A percentile compares a stretch with the other conserved stretches of the same genome.
phyloP scores from a whole-genome alignment of 1,140 invertebrate genomes.

The Whitmania pigra region DNA sequence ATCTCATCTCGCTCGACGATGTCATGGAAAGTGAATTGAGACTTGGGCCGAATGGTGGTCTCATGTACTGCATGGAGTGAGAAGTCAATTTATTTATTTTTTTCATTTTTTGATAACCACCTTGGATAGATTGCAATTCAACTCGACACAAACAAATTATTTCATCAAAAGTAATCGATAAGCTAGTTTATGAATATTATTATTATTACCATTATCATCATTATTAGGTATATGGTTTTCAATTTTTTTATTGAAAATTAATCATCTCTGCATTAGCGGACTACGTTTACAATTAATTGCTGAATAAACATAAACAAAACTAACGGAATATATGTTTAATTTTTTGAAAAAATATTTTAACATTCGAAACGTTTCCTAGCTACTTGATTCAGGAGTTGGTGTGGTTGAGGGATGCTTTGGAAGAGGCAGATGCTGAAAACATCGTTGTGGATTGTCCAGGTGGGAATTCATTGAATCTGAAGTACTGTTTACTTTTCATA shows the following conservation, averaged over 20 bases:
- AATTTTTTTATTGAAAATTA: not conserved
- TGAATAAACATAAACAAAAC: not conserved
- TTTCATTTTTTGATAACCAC: not conserved
- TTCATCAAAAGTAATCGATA: not conserved
- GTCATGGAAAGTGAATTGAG: constrained; percentile 86
- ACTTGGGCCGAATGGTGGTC: constrained; percentile 91
- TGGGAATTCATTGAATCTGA: constrained; percentile 23
- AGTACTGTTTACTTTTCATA: no score
- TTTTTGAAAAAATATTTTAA: not conserved
- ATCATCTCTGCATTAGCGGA: not conserved
- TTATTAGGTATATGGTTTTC: no score
- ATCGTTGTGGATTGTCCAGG: constrained; percentile 95
- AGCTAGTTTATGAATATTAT: not conserved
- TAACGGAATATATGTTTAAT: not conserved
- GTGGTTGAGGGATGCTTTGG: constrained; percentile 66
- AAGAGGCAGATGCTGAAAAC: constrained; percentile 61
- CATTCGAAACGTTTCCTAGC: constrained; percentile 42
- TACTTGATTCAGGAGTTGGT: constrained; percentile 78
- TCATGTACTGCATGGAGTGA: constrained; percentile 91
- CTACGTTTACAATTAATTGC: not conserved
- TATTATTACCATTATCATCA: no score
- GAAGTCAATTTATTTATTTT: constrained; percentile 33
- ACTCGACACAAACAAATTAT: not conserved
- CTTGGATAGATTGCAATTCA: not conserved
- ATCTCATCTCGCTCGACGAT: constrained; percentile 86